Conservation (phyloP, 2,113 vertebrate genomes). For the Marmota monax region DNA sequence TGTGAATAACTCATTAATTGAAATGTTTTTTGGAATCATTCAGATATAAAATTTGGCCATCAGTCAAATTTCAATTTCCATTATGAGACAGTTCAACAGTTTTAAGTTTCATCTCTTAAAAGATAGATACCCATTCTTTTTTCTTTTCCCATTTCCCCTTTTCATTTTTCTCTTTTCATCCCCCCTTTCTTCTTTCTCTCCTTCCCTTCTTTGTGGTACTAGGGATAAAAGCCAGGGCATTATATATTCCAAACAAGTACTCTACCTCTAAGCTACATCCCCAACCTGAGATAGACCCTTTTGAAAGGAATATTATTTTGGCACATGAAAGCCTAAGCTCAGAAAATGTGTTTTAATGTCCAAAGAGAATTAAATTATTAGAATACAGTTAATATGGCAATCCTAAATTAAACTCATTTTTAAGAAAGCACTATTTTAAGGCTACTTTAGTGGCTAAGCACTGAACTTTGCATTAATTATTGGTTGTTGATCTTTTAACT, state of each 20-base stretch:
- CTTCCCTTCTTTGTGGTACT: too few species aligned
- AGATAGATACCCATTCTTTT: too few species aligned
- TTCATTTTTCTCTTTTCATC: too few species aligned
- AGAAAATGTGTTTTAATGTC: slow-evolving; percentile 49
- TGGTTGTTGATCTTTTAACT: slow-evolving; percentile 32
- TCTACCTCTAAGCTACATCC: background rate
- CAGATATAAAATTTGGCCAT: background rate
- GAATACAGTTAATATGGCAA: background rate
- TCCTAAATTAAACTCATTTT: slow-evolving; percentile 47
- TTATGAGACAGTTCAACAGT: background rate
- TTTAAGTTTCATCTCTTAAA: slow-evolving; percentile 2
- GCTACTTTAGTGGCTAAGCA: background rate
- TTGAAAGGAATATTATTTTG: background rate
- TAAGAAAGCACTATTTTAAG: slow-evolving; percentile 17
- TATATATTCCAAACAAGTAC: too few species aligned
- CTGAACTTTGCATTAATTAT: slow-evolving; percentile 1
- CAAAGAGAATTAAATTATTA: background rate
- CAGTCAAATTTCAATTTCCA: background rate
- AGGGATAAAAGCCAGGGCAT: too few species aligned
- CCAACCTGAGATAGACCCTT: background rate
- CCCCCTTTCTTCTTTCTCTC: too few species aligned
- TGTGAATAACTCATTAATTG: background rate
- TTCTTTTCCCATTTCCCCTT: too few species aligned
- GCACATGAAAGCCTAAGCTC: background rate
- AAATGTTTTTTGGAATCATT: background rate